Evolutionary conservation across 2,797 vertebrate species (phyloP), one percentile per base, ranked within the genome.

Genomic region (Phoebastria nigripes): DNA sequence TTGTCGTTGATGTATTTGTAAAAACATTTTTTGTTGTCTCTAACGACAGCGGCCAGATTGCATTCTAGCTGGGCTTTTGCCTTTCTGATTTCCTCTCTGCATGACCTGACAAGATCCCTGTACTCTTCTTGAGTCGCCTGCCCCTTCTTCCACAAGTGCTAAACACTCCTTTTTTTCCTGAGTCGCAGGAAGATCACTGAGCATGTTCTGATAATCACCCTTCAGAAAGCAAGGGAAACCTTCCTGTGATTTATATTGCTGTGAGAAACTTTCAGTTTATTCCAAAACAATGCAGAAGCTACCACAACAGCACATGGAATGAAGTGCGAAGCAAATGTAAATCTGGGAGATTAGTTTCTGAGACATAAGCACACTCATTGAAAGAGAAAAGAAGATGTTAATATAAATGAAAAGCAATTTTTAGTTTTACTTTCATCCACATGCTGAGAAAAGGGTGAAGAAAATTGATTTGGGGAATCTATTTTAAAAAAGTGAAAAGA

Each of bases 351-450:
- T 89, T 86, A 73, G 25, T 77, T 96, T 90, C 62, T 62, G 58
- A 94, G 74, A 82, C 19, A 89, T 73, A 94, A 84, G 67, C 25
- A 73, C 16, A 58, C 11, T 83, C 67, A 74, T 4, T 83, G 63
- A 78, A 70, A 91, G 21, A 73, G 46, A 86, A 80, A 90, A 95
- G 15, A 82, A 78, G 22, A 65, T 52, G 26, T 56, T 87, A 83
- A 94, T 78, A 84, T 39, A 94, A 89, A 94, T 56, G 21, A 91
- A 95, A 95, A 87, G 8, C 29, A 91, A 78, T 96, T 74, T 87
- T 74, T 56, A 87, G 33, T 70, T 94, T 96, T 86, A 59, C 10
- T 61, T 49, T 83, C 58, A 78, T 79, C 93, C 76, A 67, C 35
- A 69, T 66, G 21, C 28, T 77, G n/a, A 95, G 59, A 93, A 94